Base-by-base conservation (phyloP, 1,140 invertebrate genomes). In the Bombus turneri region DNA sequence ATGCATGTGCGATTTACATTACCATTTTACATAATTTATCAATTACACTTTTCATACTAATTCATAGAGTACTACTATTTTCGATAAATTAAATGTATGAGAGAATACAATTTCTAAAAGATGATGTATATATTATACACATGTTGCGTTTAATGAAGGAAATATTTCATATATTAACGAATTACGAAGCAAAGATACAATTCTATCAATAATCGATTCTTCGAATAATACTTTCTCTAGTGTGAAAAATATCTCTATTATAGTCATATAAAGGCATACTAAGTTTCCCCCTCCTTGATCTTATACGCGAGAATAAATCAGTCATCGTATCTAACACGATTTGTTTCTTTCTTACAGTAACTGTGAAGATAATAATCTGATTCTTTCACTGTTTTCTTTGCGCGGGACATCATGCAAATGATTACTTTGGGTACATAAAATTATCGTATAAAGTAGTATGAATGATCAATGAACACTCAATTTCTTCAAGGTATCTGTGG, bases 371-470 rank as follows among this genome's bases (percentile, higher is more conserved):
- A 41, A n/a, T 43, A 31, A 47, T 73, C 22, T n/a, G 41, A 47
- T n/a, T 53, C 28, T 43, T 39, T 64, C 69, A 71, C 13, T 64
- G 22, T 10, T 62, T 43, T 18, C 39, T 47, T n/a, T 9, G 1
- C 31, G 3, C 15, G 6, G n/a, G 28, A 82, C 5, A 47, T 59
- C 6, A 53, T 53, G 28, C 13, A 15, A 72, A 84, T 1, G 25
- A 72, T 71, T 80, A 80, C n/a, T 57, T 37, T 34, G 31, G 13
- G 28, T 47, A 85, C 72, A 69, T 71, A 66, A 66, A 85, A 80
- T 81, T 84, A 90, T 88, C n/a, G 41, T 91, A 91, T 62, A 91
- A 91, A 89, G 80, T 75, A 89, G 64, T 66, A 78, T 71, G 71
- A 90, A 68, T 81, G 64, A 91, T 90, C 3, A 39, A 90, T 53